Base-by-base conservation (phyloP, 2,797 vertebrate genomes). In the Salarias fasciatus region DNA sequence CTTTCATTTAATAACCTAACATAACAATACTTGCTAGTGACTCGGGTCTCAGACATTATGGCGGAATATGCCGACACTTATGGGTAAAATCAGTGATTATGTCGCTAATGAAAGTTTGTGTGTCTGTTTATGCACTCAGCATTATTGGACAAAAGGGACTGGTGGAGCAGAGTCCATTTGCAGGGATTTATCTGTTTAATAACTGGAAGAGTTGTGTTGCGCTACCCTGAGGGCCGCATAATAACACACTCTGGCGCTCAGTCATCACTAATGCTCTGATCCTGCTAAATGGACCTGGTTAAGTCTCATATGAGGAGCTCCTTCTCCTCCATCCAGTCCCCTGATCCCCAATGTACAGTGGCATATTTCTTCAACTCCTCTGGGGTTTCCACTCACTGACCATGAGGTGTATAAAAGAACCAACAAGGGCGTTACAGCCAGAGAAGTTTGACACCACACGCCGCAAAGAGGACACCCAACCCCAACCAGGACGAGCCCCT, bases 141-240 rank as follows among this genome's bases (percentile, higher is more conserved):
- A 69, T 63, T 31, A 13, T 10, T 45, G 50, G 58, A 67, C 79
- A 62, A 50, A 40, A 14, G 82, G 69, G 86, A 80, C 56, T 47
- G 18, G 47, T 71, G 72, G 61, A 40, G 75, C 67, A 1, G 47
- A 53, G 72, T 80, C 86, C 76, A 88, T 91, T 90, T 89, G 71
- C 15, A 14, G 53, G 33, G 89, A 92, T 91, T 91, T 90, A 90
- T 91, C 70, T 80, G 71, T 88, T 91, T 90, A 88, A 89, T 91
- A 88, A 89, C 71, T 57, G 68, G 11, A 37, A 50, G 75, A 75
- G 56, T 71, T 77, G 75, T 68, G 68, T 47, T 54, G 66, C 62
- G 15, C 44, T 7, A 56, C 82, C 85, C 82, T 68, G 11, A 79
- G 84, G 87, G 74, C 68, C 64, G 67, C 67, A 67, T 89, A 86